Percentiles rank a stretch among this genome's conserved stretches.
Conservation (phyloP, 2,797 vertebrate species). For the Tapera naevia region DNA sequence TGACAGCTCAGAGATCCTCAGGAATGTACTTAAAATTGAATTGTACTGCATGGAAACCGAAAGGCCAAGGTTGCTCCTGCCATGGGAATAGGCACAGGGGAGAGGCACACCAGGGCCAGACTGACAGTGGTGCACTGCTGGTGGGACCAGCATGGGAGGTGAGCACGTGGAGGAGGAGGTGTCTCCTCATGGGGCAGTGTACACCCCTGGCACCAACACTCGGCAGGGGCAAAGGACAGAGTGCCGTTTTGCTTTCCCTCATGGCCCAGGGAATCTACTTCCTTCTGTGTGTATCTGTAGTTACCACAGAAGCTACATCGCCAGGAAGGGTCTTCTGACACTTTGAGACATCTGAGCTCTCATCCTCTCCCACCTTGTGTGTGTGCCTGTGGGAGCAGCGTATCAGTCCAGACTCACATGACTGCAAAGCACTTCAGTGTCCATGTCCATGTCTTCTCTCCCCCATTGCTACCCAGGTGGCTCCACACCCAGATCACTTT, state of each 20-base stretch:
- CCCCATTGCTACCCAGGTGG: neutral
- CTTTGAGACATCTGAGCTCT: neutral
- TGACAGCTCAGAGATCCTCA: neutral
- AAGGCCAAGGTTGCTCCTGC: neutral
- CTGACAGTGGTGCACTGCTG: neutral
- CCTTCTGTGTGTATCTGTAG: fast-evolving
- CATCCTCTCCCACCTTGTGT: neutral
- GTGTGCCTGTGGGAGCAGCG: fast-evolving
- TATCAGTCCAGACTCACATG: fast-evolving
- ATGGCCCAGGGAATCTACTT: no score
- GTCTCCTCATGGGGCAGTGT: fast-evolving
- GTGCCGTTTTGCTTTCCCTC: neutral
- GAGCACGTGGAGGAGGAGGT: neutral
- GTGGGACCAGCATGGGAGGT: neutral
- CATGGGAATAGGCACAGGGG: neutral
- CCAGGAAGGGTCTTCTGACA: neutral
- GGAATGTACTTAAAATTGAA: neutral
- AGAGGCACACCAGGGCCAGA: fast-evolving
- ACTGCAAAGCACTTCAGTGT: neutral
- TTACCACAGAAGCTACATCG: neutral
- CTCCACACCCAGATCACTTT: neutral
- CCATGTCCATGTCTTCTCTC: neutral
- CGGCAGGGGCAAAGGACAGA: neutral
- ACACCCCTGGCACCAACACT: neutral
- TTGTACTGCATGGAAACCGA: neutral